Evolutionary conservation across 53 echinoderm and acorn worm genomes (phyloP).

Genomic region (Paracentrotus lividus): DNA sequence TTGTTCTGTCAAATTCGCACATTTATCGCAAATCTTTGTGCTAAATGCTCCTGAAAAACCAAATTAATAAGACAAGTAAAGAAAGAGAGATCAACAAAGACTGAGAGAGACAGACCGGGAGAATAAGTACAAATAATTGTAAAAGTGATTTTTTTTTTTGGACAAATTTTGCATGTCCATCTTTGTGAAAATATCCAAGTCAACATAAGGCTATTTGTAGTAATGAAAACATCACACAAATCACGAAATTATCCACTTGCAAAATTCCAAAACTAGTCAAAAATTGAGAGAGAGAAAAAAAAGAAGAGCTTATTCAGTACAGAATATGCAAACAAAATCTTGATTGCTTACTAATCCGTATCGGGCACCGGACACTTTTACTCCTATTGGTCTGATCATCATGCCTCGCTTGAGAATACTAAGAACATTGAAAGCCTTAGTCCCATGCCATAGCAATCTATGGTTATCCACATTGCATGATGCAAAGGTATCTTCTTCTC

Average conservation of each 20-base stretch:
- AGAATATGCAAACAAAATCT: background rate
- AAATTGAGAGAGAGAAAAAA: background rate
- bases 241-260: too few relatives aligned
- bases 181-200: too few relatives aligned
- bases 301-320: background rate
- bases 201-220: too few relatives aligned
- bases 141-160: too few relatives aligned
- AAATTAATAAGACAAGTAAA: background rate
- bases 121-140: background rate
- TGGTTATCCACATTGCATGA: slow-evolving; percentile 81
- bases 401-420: slow-evolving; percentile 93
- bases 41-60: background rate
- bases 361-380: slow-evolving; percentile 65
- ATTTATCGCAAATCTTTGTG: too few relatives aligned
- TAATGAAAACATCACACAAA: too few relatives aligned
- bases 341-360: slow-evolving; percentile 57
- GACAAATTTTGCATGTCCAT: too few relatives aligned
- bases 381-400: slow-evolving; percentile 81
- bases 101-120: too few relatives aligned
- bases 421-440: slow-evolving; percentile 82
- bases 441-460: slow-evolving; percentile 97
- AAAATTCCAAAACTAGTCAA: too few relatives aligned
- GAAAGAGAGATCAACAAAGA: too few relatives aligned
- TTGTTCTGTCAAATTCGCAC: too few relatives aligned
- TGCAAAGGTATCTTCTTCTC: slow-evolving; percentile 80